Conservation (phyloP, 2,888 invertebrate species). For the Epinotia brunnichana region DNA sequence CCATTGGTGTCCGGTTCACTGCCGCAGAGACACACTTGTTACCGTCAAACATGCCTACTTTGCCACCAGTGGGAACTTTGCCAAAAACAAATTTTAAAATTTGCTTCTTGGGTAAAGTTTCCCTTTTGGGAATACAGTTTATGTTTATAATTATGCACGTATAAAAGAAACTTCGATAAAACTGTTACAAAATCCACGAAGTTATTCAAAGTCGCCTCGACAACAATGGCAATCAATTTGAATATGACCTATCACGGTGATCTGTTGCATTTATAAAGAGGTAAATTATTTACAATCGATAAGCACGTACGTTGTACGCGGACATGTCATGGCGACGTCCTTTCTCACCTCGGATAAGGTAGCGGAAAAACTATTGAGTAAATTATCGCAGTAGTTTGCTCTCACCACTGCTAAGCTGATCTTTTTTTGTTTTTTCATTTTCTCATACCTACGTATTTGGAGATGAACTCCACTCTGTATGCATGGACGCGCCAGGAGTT, state of each 20-base stretch:
- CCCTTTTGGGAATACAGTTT: no score
- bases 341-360: slow-evolving; percentile 16
- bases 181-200: slow-evolving; percentile 1
- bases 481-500: no score
- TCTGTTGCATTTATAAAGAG: slow-evolving; percentile 42
- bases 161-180: not conserved
- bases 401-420: not conserved
- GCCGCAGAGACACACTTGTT: no score
- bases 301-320: slow-evolving; percentile 51
- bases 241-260: slow-evolving; percentile 39
- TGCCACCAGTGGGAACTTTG: no score
- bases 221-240: slow-evolving; percentile 29
- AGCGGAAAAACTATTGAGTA: slow-evolving; percentile 21
- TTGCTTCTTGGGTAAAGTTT: no score
- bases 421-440: no score
- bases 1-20: no score
- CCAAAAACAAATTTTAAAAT: no score
- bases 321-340: slow-evolving; percentile 38
- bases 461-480: no score
- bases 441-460: no score
- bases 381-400: not conserved
- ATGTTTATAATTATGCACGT: no score
- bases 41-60: no score
- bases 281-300: slow-evolving; percentile 49
- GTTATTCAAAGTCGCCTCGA: not conserved